phyloP scores from a whole-genome alignment of 2,113 vertebrate species.

The Tylochromis polylepis region DNA sequence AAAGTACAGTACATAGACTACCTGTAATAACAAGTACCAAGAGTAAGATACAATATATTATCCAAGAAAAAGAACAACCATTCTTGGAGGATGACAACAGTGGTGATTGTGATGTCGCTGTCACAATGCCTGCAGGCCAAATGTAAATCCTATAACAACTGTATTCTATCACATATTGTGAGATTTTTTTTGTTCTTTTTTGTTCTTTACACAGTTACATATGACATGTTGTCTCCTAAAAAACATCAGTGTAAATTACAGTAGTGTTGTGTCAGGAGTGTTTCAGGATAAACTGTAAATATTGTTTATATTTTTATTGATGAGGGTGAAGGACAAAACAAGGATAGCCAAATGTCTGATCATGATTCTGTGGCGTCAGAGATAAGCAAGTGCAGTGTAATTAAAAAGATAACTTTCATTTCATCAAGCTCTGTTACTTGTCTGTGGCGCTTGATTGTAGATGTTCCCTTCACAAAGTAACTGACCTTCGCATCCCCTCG shows the following conservation, averaged over 20 bases:
- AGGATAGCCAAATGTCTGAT: slow-evolving; percentile 64
- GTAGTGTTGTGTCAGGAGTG: slow-evolving; percentile 11
- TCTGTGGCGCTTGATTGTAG: slow-evolving; percentile 55
- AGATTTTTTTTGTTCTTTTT: neutral
- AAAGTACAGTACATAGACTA: neutral
- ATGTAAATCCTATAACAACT: neutral
- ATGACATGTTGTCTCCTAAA: neutral
- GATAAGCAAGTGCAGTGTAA: slow-evolving; percentile 65
- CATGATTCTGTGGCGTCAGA: slow-evolving; percentile 47
- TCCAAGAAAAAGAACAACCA: neutral
- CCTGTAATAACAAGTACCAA: neutral
- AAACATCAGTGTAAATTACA: slow-evolving; percentile 20
- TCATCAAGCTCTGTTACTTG: slow-evolving; percentile 45
- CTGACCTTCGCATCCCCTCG: slow-evolving; percentile 51
- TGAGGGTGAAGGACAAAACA: slow-evolving; percentile 46
- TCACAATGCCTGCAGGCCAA: neutral
- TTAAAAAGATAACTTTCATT: slow-evolving; percentile 70
- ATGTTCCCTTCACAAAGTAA: slow-evolving; percentile 40
- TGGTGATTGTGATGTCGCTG: neutral
- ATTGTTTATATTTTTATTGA: slow-evolving; percentile 62
- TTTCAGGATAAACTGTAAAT: slow-evolving; percentile 46
- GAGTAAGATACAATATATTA: neutral
- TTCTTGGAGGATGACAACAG: neutral
- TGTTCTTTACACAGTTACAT: neutral
- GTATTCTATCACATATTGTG: neutral